Evolutionary conservation across 2,888 invertebrate species (phyloP).

Genomic region (Seira ritae): DNA sequence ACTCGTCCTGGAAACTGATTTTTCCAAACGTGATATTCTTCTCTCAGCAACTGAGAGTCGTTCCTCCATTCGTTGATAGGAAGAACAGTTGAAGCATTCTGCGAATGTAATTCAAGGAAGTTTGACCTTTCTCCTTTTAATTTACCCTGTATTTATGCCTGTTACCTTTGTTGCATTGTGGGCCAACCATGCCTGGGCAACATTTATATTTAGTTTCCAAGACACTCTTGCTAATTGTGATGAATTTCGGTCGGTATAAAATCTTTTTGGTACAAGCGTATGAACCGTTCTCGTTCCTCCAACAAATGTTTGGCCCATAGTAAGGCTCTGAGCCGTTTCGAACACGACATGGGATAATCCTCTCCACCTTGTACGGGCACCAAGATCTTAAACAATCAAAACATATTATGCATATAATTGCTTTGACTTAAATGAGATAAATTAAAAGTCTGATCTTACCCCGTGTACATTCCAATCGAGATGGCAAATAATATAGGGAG

Average conservation of each 20-base stretch:
- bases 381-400: slow-evolving; percentile 35
- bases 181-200: slow-evolving; percentile 72
- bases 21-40: slow-evolving; percentile 45
- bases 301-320: slow-evolving; percentile 69
- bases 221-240: slow-evolving; percentile 72
- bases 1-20: slow-evolving; percentile 16
- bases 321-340: slow-evolving; percentile 71
- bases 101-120: neutral
- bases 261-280: slow-evolving; percentile 69
- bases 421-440: too few species aligned
- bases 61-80: slow-evolving; percentile 64
- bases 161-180: slow-evolving; percentile 66
- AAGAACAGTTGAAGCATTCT: slow-evolving; percentile 74
- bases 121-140: too few species aligned
- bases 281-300: slow-evolving; percentile 67
- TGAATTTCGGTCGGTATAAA: slow-evolving; percentile 70
- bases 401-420: too few species aligned
- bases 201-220: slow-evolving; percentile 73
- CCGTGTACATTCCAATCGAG: too few species aligned
- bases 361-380: slow-evolving; percentile 70
- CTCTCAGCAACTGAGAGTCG: slow-evolving; percentile 53
- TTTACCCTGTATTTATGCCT: too few species aligned
- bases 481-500: too few species aligned
- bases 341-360: slow-evolving; percentile 67
- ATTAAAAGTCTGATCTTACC: too few species aligned